Evolutionary conservation across 2,797 vertebrate genomes (phyloP), one percentile per base, ranked within the genome.

Genomic region (Erithacus rubecula): DNA sequence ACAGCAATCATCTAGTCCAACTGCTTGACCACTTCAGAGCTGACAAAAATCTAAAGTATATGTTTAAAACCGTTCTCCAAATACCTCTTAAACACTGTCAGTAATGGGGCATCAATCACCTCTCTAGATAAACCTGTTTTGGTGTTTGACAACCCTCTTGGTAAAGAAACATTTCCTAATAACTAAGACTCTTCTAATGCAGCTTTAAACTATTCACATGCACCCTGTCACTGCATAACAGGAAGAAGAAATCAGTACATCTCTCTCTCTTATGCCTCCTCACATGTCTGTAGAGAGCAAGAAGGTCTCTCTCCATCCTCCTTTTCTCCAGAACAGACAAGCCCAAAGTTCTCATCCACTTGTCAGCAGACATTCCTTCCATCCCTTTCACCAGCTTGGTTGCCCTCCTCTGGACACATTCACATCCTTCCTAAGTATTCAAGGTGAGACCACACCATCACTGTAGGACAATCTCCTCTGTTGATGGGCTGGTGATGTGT

Each of bases 361-460:
- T 5, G 0, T 51, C 37, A 46, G 1, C 37, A 26, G 53, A 36
- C 23, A 52, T 27, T 26, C 6, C 10, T 72, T 86, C 20, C 37
- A 82, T 17, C 2, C 24, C 20, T 72, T 58, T 34, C 30, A 68
- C 17, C 60, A 68, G 9, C 43, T 68, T 77, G 23, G 9, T 21
- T 86, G n/a, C 7, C 12, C 9, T 62, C 3, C 6, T 67, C 19
- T 51, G 43, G n/a, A n/a, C 1, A 2, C 11, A 41, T 36, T 67
- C 34, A 32, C 7, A 46, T 53, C 27, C 24, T 44, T 58, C 34
- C 23, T 55, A 18, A 47, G 18, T 11, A 12, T 3, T 60, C 22
- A n/a, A 41, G n/a, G 17, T 26, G 41, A 60, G 16, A 49, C 36
- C 3, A 3, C 29, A 39, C 9, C 4, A 11, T 26, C 0, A 1